These are phyloP conservation scores for Melanerpes formicivorus DNA, from an alignment of 2,113 vertebrate species.

Conservation along the genomic window DNA sequence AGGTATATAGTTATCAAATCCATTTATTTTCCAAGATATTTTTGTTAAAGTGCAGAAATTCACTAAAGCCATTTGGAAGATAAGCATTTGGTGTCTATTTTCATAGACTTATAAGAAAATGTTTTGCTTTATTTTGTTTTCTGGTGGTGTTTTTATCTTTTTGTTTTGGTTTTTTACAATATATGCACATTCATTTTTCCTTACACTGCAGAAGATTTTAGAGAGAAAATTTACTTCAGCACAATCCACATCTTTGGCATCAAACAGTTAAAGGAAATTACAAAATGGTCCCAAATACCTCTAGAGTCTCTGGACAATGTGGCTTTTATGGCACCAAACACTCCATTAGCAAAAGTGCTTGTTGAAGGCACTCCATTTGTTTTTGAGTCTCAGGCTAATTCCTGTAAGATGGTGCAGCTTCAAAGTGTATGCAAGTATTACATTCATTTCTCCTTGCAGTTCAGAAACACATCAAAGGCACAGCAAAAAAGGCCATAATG, in stretches of 20 bases:
- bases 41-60: conserved; percentile 71
- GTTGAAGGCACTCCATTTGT: background rate
- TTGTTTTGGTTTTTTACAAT: background rate
- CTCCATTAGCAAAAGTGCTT: background rate
- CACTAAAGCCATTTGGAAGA: conserved; percentile 15
- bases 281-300: conserved; percentile 14
- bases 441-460: background rate
- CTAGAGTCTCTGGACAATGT: background rate
- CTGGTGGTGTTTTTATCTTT: background rate
- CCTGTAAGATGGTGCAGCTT: background rate
- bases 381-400: background rate
- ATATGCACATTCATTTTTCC: conserved; percentile 26
- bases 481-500: background rate
- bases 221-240: background rate
- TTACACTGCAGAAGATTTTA: background rate
- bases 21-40: conserved; percentile 21
- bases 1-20: conserved; percentile 55
- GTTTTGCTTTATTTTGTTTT: background rate
- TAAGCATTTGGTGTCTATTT: background rate
- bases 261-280: background rate
- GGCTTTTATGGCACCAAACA: background rate
- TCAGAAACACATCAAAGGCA: background rate
- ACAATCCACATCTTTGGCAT: background rate
- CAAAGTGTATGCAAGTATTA: rapidly evolving
- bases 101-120: background rate